These are phyloP conservation scores for Drosophila nigrodunni DNA, from an alignment of 1,140 invertebrate genomes.

Conservation along the genomic window DNA sequence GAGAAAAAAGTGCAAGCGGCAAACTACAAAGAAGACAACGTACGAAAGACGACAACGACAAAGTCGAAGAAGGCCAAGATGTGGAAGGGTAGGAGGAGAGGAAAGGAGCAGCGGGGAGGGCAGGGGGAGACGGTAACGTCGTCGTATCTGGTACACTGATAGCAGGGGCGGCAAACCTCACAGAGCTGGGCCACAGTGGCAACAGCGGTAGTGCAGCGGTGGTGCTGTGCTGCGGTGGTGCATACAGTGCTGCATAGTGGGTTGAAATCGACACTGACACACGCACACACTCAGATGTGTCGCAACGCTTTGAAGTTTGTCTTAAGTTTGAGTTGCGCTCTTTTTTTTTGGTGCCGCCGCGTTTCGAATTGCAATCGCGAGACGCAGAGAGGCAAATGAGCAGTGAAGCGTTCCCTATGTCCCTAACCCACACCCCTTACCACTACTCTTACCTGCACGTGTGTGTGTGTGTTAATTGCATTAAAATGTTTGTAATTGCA, in stretches of 20 bases:
- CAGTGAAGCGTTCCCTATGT: conserved; percentile 28
- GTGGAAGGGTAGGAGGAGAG: too few species aligned
- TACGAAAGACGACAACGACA: conserved; percentile 34
- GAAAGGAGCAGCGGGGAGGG: background rate
- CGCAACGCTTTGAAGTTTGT: conserved; percentile 74
- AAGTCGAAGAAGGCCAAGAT: conserved; percentile 2
- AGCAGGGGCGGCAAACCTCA: conserved; percentile 51
- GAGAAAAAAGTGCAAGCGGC: conserved; percentile 42
- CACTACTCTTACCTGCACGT: conserved; percentile 28
- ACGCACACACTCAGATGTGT: conserved; percentile 53
- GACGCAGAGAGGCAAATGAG: conserved; percentile 65
- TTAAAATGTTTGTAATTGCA: conserved; percentile 83
- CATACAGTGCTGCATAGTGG: conserved; percentile 38
- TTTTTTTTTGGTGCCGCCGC: conserved; percentile 48
- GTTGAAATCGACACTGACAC: conserved; percentile 74
- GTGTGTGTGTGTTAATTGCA: conserved; percentile 72
- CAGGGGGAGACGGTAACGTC: conserved; percentile 13
- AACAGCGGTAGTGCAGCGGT: background rate
- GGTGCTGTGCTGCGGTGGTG: too few species aligned
- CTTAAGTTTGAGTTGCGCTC: conserved; percentile 46
- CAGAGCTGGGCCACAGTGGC: conserved; percentile 25
- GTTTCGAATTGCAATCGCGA: conserved; percentile 51
- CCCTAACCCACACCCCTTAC: background rate
- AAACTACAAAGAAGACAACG: conserved; percentile 17
- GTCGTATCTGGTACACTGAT: conserved; percentile 53